Evolutionary conservation across 2,113 vertebrate genomes (phyloP).

Genomic region (Formicarius rufipectus): DNA sequence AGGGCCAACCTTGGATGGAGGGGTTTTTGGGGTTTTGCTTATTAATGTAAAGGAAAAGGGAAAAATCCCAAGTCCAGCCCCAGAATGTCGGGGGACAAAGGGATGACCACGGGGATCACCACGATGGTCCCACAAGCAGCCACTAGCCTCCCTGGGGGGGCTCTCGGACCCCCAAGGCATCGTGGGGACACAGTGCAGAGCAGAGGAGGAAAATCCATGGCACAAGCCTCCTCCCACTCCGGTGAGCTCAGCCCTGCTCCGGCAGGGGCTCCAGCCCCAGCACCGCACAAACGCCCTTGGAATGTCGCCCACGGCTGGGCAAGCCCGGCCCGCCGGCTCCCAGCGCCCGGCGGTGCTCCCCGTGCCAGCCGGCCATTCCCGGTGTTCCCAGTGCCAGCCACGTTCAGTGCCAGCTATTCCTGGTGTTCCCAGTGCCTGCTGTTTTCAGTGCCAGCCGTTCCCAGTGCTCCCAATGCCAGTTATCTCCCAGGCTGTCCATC

Average conservation of each 20-base stretch:
- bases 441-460: neutral
- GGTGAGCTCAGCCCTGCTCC: neutral
- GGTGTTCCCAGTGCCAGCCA: fast-evolving
- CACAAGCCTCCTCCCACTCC: neutral
- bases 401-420: fast-evolving
- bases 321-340: constrained; percentile 43
- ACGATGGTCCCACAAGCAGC: fast-evolving
- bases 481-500: neutral
- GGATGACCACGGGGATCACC: neutral
- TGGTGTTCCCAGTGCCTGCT: fast-evolving
- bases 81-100: neutral
- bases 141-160: fast-evolving
- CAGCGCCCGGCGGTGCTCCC: constrained; percentile 10
- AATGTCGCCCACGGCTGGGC: neutral
- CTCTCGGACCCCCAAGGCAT: neutral
- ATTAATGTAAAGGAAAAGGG: neutral
- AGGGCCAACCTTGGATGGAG: neutral
- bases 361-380: neutral
- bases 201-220: neutral
- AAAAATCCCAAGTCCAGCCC: neutral
- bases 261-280: neutral
- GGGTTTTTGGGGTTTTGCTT: neutral
- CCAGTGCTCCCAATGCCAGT: fast-evolving
- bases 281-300: neutral
- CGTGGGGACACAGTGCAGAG: neutral